Evolutionary conservation across 2,888 invertebrate genomes (phyloP).

Genomic region (Mythimna loreyi): DNA sequence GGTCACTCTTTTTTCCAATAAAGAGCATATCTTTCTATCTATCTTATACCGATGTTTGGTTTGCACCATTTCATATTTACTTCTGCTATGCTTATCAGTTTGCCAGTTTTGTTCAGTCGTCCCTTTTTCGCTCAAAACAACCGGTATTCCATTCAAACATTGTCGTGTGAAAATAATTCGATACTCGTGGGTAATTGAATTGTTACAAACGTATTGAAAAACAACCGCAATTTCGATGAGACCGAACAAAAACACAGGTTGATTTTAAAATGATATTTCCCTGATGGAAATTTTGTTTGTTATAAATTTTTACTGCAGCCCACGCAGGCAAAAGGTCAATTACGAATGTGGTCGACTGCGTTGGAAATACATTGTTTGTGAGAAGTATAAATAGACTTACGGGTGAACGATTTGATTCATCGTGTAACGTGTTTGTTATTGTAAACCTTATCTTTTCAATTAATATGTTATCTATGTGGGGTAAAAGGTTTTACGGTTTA

Average conservation of each 20-base stretch:
- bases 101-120: not conserved
- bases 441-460: constrained; percentile 6
- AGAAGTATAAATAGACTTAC: not conserved
- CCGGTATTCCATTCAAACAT: not conserved
- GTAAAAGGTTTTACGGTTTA: not conserved
- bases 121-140: not conserved
- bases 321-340: constrained; percentile 15
- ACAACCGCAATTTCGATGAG: constrained; percentile 12
- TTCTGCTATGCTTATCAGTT: too few relatives aligned
- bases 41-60: too few relatives aligned
- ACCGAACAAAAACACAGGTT: constrained; percentile 25
- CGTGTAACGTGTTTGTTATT: not conserved
- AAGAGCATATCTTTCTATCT: too few relatives aligned
- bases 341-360: constrained; percentile 11
- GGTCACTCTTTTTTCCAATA: too few relatives aligned
- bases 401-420: constrained; percentile 6
- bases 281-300: constrained; percentile 14
- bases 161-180: constrained; percentile 20
- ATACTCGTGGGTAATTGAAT: constrained; percentile 24
- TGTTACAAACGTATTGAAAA: constrained; percentile 34
- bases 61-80: too few relatives aligned
- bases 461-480: constrained; percentile 16
- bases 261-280: constrained; percentile 14
- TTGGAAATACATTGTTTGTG: constrained; percentile 28
- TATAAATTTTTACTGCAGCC: constrained; percentile 31